These are phyloP conservation scores for Sesamia inferens DNA, from an alignment of 2,888 invertebrate species.

Conservation along the genomic window DNA sequence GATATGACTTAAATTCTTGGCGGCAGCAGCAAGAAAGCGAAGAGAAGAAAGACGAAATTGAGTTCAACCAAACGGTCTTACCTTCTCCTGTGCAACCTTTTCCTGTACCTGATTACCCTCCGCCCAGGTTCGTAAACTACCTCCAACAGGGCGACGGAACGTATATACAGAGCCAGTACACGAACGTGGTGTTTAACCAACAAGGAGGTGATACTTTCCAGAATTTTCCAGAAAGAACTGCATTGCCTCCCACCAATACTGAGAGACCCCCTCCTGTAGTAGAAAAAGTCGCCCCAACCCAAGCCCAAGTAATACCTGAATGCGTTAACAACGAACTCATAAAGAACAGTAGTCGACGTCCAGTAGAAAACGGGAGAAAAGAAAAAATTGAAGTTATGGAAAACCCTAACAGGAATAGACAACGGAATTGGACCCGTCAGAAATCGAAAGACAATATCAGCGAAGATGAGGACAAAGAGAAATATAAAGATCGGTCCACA, in stretches of 20 bases:
- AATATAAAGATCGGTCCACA: conserved; percentile 61
- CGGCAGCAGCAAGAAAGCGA: conserved; percentile 77
- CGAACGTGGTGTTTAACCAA: conserved; percentile 71
- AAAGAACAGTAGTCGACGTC: conserved; percentile 73
- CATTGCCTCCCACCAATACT: conserved; percentile 26
- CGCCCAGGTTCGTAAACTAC: conserved; percentile 78
- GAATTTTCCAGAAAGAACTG: conserved; percentile 63
- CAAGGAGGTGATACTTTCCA: conserved; percentile 77
- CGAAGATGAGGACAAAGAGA: conserved; percentile 75
- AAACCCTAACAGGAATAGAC: conserved; percentile 76
- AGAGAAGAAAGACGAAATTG: conserved; percentile 76
- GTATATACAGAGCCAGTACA: conserved; percentile 82
- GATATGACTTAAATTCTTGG: conserved; percentile 86
- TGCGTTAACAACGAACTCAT: conserved; percentile 81
- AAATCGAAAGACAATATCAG: conserved; percentile 79
- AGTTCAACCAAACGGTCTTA: conserved; percentile 78
- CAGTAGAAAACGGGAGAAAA: conserved; percentile 83
- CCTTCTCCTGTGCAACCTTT: conserved; percentile 71
- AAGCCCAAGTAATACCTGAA: conserved; percentile 68
- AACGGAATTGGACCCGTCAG: conserved; percentile 79
- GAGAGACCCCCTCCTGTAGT: conserved; percentile 57
- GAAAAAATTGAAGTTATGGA: conserved; percentile 78
- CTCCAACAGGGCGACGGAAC: conserved; percentile 85
- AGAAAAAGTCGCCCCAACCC: conserved; percentile 46
- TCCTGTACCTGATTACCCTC: conserved; percentile 76